These are phyloP conservation scores for Equus przewalskii DNA, from an alignment of 2,113 vertebrate genomes.

Conservation along the genomic window DNA sequence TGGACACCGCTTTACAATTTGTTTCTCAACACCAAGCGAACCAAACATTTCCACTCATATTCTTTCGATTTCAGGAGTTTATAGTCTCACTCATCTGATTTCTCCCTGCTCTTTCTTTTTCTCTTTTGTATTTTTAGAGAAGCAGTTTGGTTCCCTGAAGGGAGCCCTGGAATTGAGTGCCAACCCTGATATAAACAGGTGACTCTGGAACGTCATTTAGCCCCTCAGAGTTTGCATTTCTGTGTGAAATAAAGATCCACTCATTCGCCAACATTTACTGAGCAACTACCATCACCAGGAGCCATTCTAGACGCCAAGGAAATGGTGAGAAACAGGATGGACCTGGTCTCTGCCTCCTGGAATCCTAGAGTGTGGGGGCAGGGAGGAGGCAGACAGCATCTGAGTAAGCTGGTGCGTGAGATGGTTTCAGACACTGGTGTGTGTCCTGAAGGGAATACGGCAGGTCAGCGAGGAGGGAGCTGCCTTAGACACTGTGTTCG, in stretches of 20 bases:
- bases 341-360: accelerated
- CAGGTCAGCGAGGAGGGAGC: accelerated
- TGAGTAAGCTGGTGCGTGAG: accelerated
- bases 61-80: not conserved
- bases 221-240: not conserved
- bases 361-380: not conserved
- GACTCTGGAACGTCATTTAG: not conserved
- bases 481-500: accelerated
- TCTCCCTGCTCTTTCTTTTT: not conserved
- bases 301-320: not conserved
- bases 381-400: not conserved
- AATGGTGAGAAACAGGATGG: accelerated
- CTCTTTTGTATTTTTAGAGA: not conserved
- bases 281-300: not conserved
- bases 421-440: accelerated
- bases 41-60: not conserved
- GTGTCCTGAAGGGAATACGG: not conserved
- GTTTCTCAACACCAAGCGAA: not conserved
- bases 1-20: not conserved
- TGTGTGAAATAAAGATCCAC: not conserved
- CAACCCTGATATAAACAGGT: accelerated
- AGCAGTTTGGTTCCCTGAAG: not conserved
- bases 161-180: not conserved
- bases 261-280: accelerated
- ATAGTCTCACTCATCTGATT: accelerated